These are phyloP conservation scores for Xyrauchen texanus DNA, from an alignment of 2,113 vertebrate species.

Conservation along the genomic window DNA sequence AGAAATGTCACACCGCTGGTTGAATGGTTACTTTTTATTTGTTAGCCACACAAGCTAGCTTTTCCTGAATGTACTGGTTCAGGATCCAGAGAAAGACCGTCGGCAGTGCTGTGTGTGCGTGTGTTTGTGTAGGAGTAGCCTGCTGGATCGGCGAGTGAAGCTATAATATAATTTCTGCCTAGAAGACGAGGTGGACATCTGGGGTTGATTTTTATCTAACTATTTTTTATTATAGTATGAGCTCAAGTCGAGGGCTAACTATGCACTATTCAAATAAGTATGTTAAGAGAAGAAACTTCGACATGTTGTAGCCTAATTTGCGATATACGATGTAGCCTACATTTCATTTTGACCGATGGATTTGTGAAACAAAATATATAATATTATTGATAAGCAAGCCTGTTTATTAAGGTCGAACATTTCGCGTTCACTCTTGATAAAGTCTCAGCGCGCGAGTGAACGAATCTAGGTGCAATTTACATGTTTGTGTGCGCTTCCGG, in stretches of 20 bases:
- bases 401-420: neutral
- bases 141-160: neutral
- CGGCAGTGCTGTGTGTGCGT: constrained; percentile 14
- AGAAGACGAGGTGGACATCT: constrained; percentile 7
- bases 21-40: constrained; percentile 59
- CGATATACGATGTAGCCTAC: no score
- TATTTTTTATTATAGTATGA: constrained; percentile 1
- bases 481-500: neutral
- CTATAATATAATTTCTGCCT: constrained; percentile 3
- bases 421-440: neutral
- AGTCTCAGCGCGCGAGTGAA: neutral
- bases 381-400: neutral
- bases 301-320: no score
- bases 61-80: constrained; percentile 44
- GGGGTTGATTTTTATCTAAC: neutral
- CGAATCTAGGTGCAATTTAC: neutral
- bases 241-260: constrained; percentile 5
- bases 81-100: constrained; percentile 38
- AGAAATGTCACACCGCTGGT: constrained; percentile 66
- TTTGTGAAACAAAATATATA: neutral
- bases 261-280: constrained; percentile 1
- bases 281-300: neutral
- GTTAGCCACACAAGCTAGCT: constrained; percentile 56
- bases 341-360: neutral
- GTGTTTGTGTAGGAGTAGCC: constrained; percentile 9